A percentile compares a stretch with the other conserved stretches of the same genome.
Conservation (phyloP, 2,797 vertebrate species). For the Sebastes cheni region DNA sequence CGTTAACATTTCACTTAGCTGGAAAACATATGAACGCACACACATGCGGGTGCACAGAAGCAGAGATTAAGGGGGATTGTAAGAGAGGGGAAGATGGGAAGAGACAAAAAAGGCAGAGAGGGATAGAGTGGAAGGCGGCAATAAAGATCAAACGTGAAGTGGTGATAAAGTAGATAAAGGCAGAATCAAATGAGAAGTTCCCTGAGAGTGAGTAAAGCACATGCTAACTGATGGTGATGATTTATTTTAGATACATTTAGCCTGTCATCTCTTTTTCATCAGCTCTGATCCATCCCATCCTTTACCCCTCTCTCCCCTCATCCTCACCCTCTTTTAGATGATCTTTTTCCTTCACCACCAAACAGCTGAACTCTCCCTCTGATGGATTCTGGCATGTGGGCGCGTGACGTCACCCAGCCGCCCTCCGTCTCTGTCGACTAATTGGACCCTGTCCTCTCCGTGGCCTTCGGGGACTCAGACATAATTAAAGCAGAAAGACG, state of each 20-base stretch:
- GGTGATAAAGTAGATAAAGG: slow-evolving; percentile 17
- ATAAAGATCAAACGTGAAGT: slow-evolving; percentile 47
- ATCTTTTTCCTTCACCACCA: slow-evolving; percentile 21
- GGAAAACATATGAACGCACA: slow-evolving; percentile 33
- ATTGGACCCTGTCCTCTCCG: slow-evolving; percentile 64
- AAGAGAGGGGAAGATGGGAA: slow-evolving; percentile 13
- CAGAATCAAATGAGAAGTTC: slow-evolving; percentile 40
- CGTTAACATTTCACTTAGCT: slow-evolving; percentile 21
- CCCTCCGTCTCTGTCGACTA: slow-evolving; percentile 48
- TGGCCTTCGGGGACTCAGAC: slow-evolving; percentile 63
- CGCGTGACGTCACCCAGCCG: slow-evolving; percentile 32
- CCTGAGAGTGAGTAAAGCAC: slow-evolving; percentile 29
- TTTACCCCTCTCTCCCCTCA: background rate
- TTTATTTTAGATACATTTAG: slow-evolving; percentile 38
- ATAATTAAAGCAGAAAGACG: slow-evolving; percentile 66
- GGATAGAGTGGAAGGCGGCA: slow-evolving; percentile 15
- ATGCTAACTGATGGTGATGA: slow-evolving; percentile 34
- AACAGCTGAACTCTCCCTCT: slow-evolving; percentile 32
- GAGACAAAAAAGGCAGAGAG: slow-evolving; percentile 21
- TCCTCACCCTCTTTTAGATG: slow-evolving; percentile 1
- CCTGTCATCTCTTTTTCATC: slow-evolving; percentile 35
- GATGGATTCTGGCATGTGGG: slow-evolving; percentile 38
- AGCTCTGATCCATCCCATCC: slow-evolving; percentile 10
- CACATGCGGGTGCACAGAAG: slow-evolving; percentile 34
- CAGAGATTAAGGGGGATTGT: slow-evolving; percentile 43